phyloP scores from a whole-genome alignment of 2,797 vertebrate species.

The Rhynchotus rufescens region DNA sequence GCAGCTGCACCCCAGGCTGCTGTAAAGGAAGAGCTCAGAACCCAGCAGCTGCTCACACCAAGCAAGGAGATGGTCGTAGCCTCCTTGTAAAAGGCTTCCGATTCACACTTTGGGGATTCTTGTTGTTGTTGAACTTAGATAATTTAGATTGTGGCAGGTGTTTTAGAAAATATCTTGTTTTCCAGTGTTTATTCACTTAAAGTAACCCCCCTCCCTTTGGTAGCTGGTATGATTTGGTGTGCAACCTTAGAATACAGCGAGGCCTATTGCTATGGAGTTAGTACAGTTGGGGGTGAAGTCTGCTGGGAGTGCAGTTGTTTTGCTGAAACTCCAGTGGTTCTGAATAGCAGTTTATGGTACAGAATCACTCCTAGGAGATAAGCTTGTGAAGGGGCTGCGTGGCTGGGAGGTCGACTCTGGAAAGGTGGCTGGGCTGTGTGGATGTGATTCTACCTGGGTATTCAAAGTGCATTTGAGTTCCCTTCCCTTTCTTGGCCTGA shows the following conservation, averaged over 20 bases:
- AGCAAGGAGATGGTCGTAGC: not conserved
- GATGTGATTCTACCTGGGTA: not conserved
- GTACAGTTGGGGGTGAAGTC: not conserved
- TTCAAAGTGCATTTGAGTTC: not conserved
- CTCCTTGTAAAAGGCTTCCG: not conserved
- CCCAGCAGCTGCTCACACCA: not conserved
- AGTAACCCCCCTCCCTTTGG: not conserved
- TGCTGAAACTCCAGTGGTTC: not conserved
- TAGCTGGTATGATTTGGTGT: not conserved
- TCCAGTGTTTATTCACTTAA: not conserved
- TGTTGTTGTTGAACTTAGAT: not conserved
- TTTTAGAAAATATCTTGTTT: not conserved
- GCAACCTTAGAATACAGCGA: not conserved
- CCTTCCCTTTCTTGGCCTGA: not conserved
- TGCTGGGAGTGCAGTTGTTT: not conserved
- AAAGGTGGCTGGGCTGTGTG: not conserved
- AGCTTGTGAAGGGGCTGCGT: not conserved
- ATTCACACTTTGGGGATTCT: not conserved
- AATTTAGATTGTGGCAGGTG: not conserved
- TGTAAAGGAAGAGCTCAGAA: accelerated
- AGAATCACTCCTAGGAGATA: not conserved
- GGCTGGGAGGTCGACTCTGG: not conserved
- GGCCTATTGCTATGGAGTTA: not conserved
- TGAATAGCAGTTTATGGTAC: not conserved
- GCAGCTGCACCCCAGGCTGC: not conserved